A percentile compares a stretch with the other conserved stretches of the same genome.
phyloP scores from a whole-genome alignment of 2,113 vertebrate genomes.

The Microtus richardsoni region DNA sequence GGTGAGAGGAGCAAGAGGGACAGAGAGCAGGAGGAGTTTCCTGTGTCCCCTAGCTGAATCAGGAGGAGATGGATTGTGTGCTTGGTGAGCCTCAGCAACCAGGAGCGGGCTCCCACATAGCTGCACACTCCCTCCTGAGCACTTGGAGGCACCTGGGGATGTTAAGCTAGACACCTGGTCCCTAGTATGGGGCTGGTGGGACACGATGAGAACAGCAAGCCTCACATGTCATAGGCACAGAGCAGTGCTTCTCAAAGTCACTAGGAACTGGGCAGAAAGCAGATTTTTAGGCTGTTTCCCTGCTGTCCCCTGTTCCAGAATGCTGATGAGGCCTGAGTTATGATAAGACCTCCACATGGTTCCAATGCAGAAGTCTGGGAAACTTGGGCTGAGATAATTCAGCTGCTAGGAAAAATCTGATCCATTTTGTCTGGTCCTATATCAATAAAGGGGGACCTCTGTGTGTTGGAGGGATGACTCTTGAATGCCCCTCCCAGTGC shows the following conservation, averaged over 20 bases:
- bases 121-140: not conserved
- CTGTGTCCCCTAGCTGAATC: not conserved
- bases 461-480: not conserved
- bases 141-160: not conserved
- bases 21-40: not conserved
- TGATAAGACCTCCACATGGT: not conserved
- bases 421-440: not conserved
- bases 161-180: not conserved
- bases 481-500: not conserved
- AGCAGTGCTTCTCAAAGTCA: not conserved
- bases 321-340: not conserved
- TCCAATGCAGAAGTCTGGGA: not conserved
- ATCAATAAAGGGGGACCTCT: not conserved
- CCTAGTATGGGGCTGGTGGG: rapidly evolving
- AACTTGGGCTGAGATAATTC: not conserved
- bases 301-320: not conserved
- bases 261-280: not conserved
- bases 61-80: not conserved
- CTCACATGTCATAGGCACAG: too few relatives aligned
- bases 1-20: not conserved
- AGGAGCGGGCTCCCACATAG: too few relatives aligned
- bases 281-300: not conserved
- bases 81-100: not conserved
- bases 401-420: not conserved
- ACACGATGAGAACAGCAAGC: not conserved